These are phyloP conservation scores for Holotrichia oblita DNA, from an alignment of 1,140 invertebrate genomes.

Conservation along the genomic window DNA sequence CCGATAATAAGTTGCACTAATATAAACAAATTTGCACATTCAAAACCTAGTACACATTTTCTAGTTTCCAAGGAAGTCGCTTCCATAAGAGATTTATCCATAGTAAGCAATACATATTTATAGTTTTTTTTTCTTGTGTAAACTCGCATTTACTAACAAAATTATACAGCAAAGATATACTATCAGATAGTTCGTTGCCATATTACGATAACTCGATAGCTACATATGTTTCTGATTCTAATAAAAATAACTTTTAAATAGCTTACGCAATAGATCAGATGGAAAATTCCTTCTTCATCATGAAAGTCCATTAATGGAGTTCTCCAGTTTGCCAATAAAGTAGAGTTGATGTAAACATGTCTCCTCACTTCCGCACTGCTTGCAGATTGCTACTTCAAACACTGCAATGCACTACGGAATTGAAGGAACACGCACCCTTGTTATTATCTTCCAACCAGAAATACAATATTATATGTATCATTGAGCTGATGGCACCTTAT, in stretches of 20 bases:
- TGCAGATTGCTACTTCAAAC: conserved; percentile 77
- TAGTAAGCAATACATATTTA: too few species aligned
- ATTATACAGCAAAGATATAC: too few species aligned
- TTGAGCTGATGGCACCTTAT: neutral
- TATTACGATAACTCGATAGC: too few species aligned
- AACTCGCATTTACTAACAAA: too few species aligned
- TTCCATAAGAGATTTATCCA: too few species aligned
- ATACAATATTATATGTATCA: neutral
- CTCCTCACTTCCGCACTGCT: conserved; percentile 89
- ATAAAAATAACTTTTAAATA: neutral
- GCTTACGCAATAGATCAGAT: neutral
- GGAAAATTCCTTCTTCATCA: neutral
- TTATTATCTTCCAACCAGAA: conserved; percentile 1
- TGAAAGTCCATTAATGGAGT: neutral
- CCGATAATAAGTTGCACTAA: too few species aligned
- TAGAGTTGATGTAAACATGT: conserved; percentile 47
- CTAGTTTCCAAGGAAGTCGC: too few species aligned
- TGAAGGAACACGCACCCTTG: conserved; percentile 66
- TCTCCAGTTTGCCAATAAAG: conserved; percentile 1
- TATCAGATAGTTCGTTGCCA: too few species aligned
- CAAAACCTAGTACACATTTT: too few species aligned
- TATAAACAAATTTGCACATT: too few species aligned
- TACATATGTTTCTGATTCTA: too few species aligned
- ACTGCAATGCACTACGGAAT: conserved; percentile 96
- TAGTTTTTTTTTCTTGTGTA: too few species aligned